Base-by-base conservation (phyloP, 2,113 vertebrate species). In the Tinamus guttatus region DNA sequence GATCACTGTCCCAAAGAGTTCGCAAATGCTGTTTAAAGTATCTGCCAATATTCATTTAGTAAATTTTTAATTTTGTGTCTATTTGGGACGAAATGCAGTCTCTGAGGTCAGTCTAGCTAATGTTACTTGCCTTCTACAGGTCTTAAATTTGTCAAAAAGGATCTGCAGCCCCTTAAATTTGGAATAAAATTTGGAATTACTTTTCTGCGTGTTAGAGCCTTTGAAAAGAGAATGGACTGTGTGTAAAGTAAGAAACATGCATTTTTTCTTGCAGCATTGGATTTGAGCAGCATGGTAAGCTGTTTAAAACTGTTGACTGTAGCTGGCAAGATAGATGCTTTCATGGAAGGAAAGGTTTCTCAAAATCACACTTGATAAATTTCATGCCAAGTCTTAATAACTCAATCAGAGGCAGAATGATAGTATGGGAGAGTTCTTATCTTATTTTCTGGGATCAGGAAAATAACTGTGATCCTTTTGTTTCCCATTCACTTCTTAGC, bases 391-490 rank as follows among this genome's bases (percentile, higher is more conserved):
- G 8, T 73, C 65, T 24, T 63, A 80, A 89, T 85, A 87, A 89
- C 87, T 47, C 89, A 63, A 21, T 94, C 94, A 82, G 49, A 79
- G 22, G 20, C 79, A 79, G 49, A 77, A 69, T 77, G 52, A 82
- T 24, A 62, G 24, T 40, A 27, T 56, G 15, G 59, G 67, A 87
- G 54, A 71, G 12, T 68, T 56, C 54, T 56, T 89, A 43, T 15
- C 18, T 78, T 54, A 16, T 93, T 94, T 93, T 52, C 74, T 73
- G 71, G 15, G 30, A 13, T 49, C 54, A 84, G 47, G 62, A 81
- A 93, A 94, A 94, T 32, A 88, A n/a, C 56, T 71, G 6, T 52
- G 52, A 85, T 94, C 4, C 86, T 34, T 83, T 85, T 83, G 22
- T 74, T 87, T 92, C 34, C 11, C 70, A 18, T 68, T 68, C 30